phyloP scores from a whole-genome alignment of 1,140 invertebrate genomes.

The Venustaconcha ellipsiformis region DNA sequence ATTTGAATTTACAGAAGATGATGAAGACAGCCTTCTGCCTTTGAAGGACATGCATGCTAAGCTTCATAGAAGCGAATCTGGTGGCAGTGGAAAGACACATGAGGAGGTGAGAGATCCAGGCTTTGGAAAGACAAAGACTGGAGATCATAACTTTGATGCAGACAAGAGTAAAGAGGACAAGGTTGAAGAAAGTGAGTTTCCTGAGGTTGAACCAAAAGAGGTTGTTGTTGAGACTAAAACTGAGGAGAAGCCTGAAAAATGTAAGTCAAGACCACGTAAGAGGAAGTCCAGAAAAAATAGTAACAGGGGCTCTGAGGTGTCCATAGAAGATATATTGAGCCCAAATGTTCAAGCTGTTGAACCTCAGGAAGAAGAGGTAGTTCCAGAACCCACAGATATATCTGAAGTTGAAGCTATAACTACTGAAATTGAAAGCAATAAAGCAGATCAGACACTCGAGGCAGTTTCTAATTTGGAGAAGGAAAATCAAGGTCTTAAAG shows the following conservation, averaged over 20 bases:
- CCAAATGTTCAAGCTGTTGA: too few species aligned
- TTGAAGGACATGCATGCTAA: slow-evolving; percentile 33
- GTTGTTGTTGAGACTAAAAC: slow-evolving; percentile 27
- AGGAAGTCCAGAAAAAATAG: slow-evolving; percentile 22
- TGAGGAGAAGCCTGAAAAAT: slow-evolving; percentile 19
- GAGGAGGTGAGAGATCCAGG: slow-evolving; percentile 23
- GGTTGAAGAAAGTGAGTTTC: slow-evolving; percentile 10
- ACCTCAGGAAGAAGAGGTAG: too few species aligned
- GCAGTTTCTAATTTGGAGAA: slow-evolving; percentile 35
- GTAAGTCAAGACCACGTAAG: slow-evolving; percentile 26
- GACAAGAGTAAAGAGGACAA: background rate
- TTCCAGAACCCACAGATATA: too few species aligned
- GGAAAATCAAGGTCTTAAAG: slow-evolving; percentile 12
- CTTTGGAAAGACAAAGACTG: slow-evolving; percentile 24
- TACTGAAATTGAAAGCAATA: too few species aligned
- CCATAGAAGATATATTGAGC: background rate
- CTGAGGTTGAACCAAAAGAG: slow-evolving; percentile 29
- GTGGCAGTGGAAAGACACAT: slow-evolving; percentile 21
- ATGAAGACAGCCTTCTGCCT: slow-evolving; percentile 30
- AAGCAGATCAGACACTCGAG: slow-evolving; percentile 22
- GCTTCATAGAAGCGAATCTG: slow-evolving; percentile 15
- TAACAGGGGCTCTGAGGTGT: slow-evolving; percentile 12
- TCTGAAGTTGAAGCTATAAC: too few species aligned
- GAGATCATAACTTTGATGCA: slow-evolving; percentile 33
- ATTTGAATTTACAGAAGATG: slow-evolving; percentile 48